These are phyloP conservation scores for Phoronis australis DNA, from an alignment of 2,888 invertebrate genomes.

Conservation along the genomic window DNA sequence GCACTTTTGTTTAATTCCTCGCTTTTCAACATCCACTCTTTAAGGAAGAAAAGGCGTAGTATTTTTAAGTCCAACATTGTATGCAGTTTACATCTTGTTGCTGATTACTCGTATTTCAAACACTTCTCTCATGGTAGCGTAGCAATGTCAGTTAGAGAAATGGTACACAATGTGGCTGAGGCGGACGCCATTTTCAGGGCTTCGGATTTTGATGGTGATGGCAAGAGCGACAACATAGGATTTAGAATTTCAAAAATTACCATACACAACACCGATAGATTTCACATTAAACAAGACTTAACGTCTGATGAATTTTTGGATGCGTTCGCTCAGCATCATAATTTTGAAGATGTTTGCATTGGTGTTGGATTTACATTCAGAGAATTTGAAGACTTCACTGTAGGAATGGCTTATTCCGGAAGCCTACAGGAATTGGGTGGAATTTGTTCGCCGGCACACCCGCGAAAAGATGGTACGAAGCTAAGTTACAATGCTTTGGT, in stretches of 20 bases:
- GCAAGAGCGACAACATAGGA: conserved; percentile 38
- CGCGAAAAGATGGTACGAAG: conserved; percentile 1
- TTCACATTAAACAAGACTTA: conserved; percentile 12
- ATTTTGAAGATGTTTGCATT: conserved; percentile 27
- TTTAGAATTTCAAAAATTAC: conserved; percentile 30
- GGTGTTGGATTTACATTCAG: conserved; percentile 30
- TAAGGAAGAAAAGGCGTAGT: too few relatives aligned
- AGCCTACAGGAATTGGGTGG: conserved; percentile 28
- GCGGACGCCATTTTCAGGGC: conserved; percentile 36
- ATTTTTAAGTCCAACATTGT: too few relatives aligned
- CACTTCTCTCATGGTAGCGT: conserved; percentile 20
- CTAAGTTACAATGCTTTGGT: conserved; percentile 32
- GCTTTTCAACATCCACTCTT: too few relatives aligned
- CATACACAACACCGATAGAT: conserved; percentile 19
- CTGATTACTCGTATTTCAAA: conserved; percentile 36
- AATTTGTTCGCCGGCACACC: conserved; percentile 25
- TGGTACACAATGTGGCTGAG: conserved; percentile 29
- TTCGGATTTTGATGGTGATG: conserved; percentile 43
- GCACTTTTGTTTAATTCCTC: too few relatives aligned
- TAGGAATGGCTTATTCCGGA: conserved; percentile 37
- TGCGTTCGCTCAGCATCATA: conserved; percentile 25
- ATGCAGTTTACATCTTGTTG: conserved; percentile 40
- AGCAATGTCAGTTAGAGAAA: conserved; percentile 22
- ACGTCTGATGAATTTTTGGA: conserved; percentile 23
- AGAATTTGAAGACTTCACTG: conserved; percentile 25